phyloP scores from a whole-genome alignment of 2,888 invertebrate genomes.

The Chouioia cunea region DNA sequence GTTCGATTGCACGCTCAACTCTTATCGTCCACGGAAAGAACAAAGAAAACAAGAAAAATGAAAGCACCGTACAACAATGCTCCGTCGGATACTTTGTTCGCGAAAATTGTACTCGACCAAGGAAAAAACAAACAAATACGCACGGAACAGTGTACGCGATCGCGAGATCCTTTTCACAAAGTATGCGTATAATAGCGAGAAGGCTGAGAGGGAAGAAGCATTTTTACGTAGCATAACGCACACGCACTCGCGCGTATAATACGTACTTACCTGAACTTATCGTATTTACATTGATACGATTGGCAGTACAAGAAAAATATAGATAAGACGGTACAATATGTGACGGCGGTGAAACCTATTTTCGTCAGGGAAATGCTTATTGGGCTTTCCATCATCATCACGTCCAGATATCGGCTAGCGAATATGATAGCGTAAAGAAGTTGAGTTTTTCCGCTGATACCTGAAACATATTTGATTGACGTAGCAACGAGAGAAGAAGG shows the following conservation, averaged over 20 bases:
- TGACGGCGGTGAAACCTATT: slow-evolving; percentile 24
- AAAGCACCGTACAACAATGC: too few species aligned
- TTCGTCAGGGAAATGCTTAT: slow-evolving; percentile 16
- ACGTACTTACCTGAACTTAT: slow-evolving; percentile 29
- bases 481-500: too few species aligned
- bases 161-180: not conserved
- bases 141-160: not conserved
- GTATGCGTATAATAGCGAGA: too few species aligned
- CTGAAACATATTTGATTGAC: slow-evolving; percentile 31
- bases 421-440: slow-evolving; percentile 40
- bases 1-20: too few species aligned
- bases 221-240: too few species aligned
- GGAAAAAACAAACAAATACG: too few species aligned
- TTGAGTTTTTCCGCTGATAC: slow-evolving; percentile 44
- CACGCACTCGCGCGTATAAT: too few species aligned
- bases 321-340: slow-evolving; percentile 33
- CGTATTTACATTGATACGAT: slow-evolving; percentile 33
- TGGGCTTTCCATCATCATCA: slow-evolving; percentile 11
- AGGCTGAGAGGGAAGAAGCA: too few species aligned
- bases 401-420: slow-evolving; percentile 30
- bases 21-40: too few species aligned
- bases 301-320: slow-evolving; percentile 33
- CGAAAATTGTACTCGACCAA: too few species aligned
- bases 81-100: too few species aligned
- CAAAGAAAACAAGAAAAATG: too few species aligned